Evolutionary conservation across 2,797 vertebrate species (phyloP).

Genomic region (Anabas testudineus): DNA sequence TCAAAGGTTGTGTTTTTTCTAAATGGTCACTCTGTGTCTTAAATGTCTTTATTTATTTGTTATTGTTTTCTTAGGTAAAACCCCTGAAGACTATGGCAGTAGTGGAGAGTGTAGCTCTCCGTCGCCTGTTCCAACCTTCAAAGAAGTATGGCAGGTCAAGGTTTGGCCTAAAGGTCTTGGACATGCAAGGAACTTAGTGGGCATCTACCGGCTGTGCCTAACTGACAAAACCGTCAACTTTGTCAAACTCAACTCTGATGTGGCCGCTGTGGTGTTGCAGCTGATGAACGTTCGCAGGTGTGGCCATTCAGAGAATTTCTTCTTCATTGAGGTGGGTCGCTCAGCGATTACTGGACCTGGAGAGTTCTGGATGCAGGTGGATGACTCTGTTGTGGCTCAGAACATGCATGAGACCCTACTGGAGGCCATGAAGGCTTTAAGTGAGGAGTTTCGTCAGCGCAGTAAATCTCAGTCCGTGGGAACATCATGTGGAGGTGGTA

Average conservation of each 20-base stretch:
- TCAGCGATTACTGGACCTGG: constrained; percentile 86
- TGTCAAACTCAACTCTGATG: constrained; percentile 87
- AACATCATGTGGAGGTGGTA: constrained; percentile 84
- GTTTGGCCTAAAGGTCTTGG: constrained; percentile 89
- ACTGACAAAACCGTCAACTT: constrained; percentile 90
- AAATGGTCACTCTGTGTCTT: neutral
- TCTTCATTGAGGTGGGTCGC: constrained; percentile 91
- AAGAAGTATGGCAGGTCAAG: constrained; percentile 91
- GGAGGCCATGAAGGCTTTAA: constrained; percentile 91
- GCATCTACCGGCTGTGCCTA: constrained; percentile 89
- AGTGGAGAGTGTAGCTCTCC: constrained; percentile 84
- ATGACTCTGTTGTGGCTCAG: constrained; percentile 88
- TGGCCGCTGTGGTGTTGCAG: constrained; percentile 86
- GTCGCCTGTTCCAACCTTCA: constrained; percentile 86
- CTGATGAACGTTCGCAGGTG: constrained; percentile 90
- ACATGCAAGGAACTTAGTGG: constrained; percentile 86
- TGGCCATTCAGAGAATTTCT: constrained; percentile 89
- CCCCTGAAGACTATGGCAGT: constrained; percentile 80
- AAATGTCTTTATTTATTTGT: constrained; percentile 14
- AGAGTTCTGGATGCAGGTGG: constrained; percentile 89
- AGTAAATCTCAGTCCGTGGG: constrained; percentile 87
- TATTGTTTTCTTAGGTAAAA: constrained; percentile 77
- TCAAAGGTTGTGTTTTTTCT: constrained; percentile 1
- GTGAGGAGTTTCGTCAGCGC: constrained; percentile 89
- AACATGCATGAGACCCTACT: constrained; percentile 92